Conservation (phyloP, 2,113 vertebrate genomes). For the Spea multiplicata region DNA sequence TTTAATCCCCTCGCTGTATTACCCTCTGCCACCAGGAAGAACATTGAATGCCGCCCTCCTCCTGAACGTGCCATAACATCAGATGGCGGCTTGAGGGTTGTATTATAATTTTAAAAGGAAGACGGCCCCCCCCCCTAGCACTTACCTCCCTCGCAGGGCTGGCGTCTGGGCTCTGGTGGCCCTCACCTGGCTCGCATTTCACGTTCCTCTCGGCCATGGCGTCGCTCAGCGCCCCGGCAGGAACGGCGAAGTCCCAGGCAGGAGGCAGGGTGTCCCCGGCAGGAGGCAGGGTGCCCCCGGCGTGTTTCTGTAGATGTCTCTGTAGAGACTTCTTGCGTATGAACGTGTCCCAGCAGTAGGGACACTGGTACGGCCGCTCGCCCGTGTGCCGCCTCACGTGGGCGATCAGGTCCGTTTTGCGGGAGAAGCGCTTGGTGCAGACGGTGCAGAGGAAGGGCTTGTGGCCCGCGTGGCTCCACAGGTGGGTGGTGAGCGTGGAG, state of each 20-base stretch:
- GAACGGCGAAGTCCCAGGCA: background rate
- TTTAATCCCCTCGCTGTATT: too few species aligned
- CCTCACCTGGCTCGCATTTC: background rate
- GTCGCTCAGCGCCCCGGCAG: background rate
- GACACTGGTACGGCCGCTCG: slow-evolving; percentile 69
- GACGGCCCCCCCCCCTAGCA: too few species aligned
- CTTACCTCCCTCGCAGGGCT: slow-evolving; percentile 2
- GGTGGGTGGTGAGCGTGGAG: slow-evolving; percentile 68
- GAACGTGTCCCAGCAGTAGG: slow-evolving; percentile 74
- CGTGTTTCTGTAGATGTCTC: slow-evolving; percentile 63
- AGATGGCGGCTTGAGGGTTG: too few species aligned
- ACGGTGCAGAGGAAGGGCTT: slow-evolving; percentile 70
- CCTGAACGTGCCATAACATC: too few species aligned
- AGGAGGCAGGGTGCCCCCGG: slow-evolving; percentile 50
- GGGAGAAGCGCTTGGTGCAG: slow-evolving; percentile 72
- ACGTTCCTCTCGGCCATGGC: background rate
- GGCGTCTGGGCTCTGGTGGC: background rate
- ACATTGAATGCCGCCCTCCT: too few species aligned
- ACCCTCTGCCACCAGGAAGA: too few species aligned
- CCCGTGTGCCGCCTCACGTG: slow-evolving; percentile 75
- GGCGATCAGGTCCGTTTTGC: slow-evolving; percentile 70
- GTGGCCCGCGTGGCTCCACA: slow-evolving; percentile 66
- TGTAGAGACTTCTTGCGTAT: slow-evolving; percentile 70
- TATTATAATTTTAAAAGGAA: too few species aligned
- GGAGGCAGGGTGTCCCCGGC: slow-evolving; percentile 44